Conservation (phyloP, 2,113 vertebrate species). For the Epinephelus fuscoguttatus region DNA sequence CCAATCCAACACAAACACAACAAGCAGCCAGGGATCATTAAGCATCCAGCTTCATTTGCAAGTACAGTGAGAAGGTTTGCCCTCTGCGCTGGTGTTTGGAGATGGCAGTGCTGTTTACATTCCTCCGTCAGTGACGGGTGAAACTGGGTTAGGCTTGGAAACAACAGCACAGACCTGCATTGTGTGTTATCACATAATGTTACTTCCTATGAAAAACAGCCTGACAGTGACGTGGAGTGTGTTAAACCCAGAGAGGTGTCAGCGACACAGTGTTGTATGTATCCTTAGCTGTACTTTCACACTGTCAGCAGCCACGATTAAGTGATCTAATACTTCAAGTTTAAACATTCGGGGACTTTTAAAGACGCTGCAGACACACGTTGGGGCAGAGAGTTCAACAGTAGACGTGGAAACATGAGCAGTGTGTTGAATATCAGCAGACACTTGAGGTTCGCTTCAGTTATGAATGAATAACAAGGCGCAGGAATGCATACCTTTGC, state of each 20-base stretch:
- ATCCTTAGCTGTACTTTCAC: not conserved
- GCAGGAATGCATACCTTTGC: slow-evolving; percentile 47
- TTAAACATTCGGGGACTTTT: not conserved
- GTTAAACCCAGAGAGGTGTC: not conserved
- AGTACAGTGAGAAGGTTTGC: slow-evolving; percentile 29
- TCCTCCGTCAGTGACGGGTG: slow-evolving; percentile 54
- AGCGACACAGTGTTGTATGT: not conserved
- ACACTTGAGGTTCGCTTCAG: not conserved
- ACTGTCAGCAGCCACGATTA: not conserved
- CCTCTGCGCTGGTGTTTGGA: slow-evolving; percentile 38
- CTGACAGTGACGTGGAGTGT: not conserved
- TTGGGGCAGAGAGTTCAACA: not conserved
- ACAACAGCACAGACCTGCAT: slow-evolving; percentile 23
- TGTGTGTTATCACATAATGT: not conserved
- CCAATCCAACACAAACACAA: slow-evolving; percentile 69
- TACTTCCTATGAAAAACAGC: not conserved
- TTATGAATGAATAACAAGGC: slow-evolving; percentile 30
- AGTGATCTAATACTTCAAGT: not conserved
- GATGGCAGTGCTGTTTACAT: slow-evolving; percentile 69
- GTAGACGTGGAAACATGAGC: not conserved
- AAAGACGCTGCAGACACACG: not conserved
- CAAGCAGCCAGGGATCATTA: slow-evolving; percentile 48
- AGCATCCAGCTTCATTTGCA: not conserved
- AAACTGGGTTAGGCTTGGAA: slow-evolving; percentile 35
- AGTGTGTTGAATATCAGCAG: not conserved